Percentiles rank a stretch among this genome's conserved stretches.
Conservation (phyloP, 2,113 vertebrate genomes). For the Brachypteracias leptosomus region DNA sequence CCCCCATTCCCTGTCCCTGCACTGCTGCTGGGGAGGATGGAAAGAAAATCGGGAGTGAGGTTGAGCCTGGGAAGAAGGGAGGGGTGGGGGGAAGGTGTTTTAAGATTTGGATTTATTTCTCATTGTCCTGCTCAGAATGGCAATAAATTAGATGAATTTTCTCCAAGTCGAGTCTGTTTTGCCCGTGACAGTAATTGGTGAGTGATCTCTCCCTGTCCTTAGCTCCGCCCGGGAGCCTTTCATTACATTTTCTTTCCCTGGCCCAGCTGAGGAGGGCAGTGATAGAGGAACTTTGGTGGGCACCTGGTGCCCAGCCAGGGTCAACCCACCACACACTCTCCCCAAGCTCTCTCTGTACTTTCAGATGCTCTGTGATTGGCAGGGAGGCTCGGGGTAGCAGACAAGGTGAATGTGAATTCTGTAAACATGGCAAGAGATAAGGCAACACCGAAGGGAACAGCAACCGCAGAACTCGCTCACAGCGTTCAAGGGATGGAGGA, state of each 20-base stretch:
- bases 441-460: background rate
- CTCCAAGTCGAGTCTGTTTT: background rate
- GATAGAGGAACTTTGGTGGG: background rate
- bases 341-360: background rate
- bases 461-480: conserved; percentile 32
- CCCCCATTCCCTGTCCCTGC: background rate
- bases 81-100: background rate
- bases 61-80: background rate
- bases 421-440: conserved; percentile 53
- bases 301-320: background rate
- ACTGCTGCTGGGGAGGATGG: too few species aligned
- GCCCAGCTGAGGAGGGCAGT: background rate
- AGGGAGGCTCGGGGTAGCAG: conserved; percentile 23
- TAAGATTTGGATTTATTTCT: background rate
- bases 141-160: background rate
- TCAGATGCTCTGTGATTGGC: background rate
- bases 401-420: conserved; percentile 40
- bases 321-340: background rate
- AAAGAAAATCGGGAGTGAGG: background rate
- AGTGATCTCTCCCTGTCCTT: background rate
- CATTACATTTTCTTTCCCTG: background rate
- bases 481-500: conserved; percentile 30
- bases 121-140: background rate
- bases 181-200: background rate
- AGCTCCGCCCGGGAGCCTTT: background rate